These are phyloP conservation scores for Clistopyga incitator DNA, from an alignment of 2,888 invertebrate species.

Conservation along the genomic window DNA sequence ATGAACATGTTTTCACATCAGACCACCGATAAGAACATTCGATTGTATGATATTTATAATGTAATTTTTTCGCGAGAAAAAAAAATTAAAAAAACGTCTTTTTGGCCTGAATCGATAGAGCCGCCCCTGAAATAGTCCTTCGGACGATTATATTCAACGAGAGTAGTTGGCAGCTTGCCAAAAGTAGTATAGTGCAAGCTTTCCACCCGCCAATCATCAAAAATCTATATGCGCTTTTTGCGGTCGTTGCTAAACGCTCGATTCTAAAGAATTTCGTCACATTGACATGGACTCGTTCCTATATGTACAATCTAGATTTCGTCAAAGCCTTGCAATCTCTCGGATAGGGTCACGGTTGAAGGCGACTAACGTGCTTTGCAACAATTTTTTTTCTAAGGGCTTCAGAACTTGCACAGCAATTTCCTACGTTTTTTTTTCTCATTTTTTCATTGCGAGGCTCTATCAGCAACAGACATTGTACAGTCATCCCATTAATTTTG, in stretches of 20 bases:
- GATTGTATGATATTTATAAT: no score
- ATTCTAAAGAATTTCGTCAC: constrained; percentile 23
- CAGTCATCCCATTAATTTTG: no score
- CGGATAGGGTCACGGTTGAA: constrained; percentile 10
- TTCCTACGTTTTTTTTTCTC: background rate
- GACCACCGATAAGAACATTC: no score
- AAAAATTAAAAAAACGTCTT: no score
- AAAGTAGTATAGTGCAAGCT: constrained; percentile 16
- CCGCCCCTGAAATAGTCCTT: background rate
- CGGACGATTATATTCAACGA: constrained; percentile 11
- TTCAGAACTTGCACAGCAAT: constrained; percentile 11
- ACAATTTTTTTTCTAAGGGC: background rate
- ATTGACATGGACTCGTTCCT: constrained; percentile 10
- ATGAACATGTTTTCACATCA: no score
- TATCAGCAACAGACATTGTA: background rate
- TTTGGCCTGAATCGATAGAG: no score
- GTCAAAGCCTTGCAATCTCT: constrained; percentile 35
- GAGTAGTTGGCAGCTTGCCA: constrained; percentile 39
- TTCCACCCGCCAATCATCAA: constrained; percentile 22
- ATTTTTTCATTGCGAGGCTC: background rate
- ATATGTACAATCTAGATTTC: constrained; percentile 21
- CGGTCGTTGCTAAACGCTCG: constrained; percentile 30
- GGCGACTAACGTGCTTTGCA: background rate
- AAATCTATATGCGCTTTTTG: constrained; percentile 27
- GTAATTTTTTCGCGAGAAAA: no score